Evolutionary conservation across 2,797 vertebrate genomes (phyloP), one percentile per base, ranked within the genome.

Genomic region (Anas capensis): DNA sequence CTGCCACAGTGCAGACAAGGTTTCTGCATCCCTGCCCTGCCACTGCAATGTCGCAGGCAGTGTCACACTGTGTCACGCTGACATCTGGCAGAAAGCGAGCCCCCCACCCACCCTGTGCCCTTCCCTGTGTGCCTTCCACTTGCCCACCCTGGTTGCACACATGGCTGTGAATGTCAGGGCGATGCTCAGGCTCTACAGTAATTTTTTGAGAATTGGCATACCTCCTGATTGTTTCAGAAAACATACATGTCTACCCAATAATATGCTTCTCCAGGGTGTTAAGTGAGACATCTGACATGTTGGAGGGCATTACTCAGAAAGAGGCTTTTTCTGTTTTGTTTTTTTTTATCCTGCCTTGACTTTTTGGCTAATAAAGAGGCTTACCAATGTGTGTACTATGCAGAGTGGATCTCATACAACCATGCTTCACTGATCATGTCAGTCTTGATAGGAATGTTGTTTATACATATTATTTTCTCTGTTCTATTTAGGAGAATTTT

Each of bases 41-140:
- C 48, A 36, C 62, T 14, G 21, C 11, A 24, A 69, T 38, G 27
- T 57, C 42, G 8, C 14, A 33, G 10, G 9, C 14, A 26, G 44
- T 20, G 38, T 89, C 18, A 44, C 42, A 19, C 42, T 79, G 40
- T 46, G 13, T 60, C 79, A 70, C 96, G 80, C 88, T 97, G 96
- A 96, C 96, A 93, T 93, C 96, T 96, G 82, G 92, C 91, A 95
- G 90, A 54, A 13, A n/a, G 44, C 11, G 53, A 62, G 38, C 44
- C 62, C n/a, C 38, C 46, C 31, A 40, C 38, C 46, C 31, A 40
- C 16, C n/a, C 44, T 18, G 10, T 73, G 27, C 51, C 29, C 11
- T 57, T 62, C 34, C 44, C 14, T 11, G 29, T 60, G 38, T 33
- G 13, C 38, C 10, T 20, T 21, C 36, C 29, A 29, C 27, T 48